A percentile compares a stretch with the other conserved stretches of the same genome.
Evolutionary conservation across 35 echinoderm and acorn worm genomes (phyloP).

Genomic region (Diadema setosum): DNA sequence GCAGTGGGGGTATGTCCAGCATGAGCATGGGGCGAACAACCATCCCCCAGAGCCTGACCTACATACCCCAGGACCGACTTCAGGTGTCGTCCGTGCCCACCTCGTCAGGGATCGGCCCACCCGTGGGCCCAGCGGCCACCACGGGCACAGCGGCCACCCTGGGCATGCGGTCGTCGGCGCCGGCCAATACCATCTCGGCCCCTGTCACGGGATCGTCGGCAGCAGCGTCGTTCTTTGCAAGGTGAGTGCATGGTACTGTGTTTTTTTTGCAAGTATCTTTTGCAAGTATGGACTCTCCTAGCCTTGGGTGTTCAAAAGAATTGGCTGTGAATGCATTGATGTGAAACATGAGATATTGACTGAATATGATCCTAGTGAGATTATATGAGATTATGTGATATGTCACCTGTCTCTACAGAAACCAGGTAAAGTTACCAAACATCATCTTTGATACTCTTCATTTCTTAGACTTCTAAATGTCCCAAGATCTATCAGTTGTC

Average conservation of each 20-base stretch:
- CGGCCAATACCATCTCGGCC: not conserved
- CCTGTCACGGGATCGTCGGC: constrained; percentile 54
- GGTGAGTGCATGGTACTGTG: constrained; percentile 38
- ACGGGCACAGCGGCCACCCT: not conserved
- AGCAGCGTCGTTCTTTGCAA: constrained; percentile 83
- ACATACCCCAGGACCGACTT: constrained; percentile 31
- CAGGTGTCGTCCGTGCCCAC: not conserved
- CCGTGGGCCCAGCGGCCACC: not conserved
- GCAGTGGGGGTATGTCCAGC: not conserved
- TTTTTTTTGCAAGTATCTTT: no score
- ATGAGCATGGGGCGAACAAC: constrained; percentile 35
- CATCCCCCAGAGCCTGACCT: constrained; percentile 46
- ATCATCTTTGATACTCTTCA: no score
- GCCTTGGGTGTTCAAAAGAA: no score
- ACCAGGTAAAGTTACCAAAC: no score
- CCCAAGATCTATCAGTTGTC: no score
- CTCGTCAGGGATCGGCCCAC: not conserved
- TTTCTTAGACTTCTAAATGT: no score
- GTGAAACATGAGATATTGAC: no score
- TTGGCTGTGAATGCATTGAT: no score
- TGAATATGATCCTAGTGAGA: no score
- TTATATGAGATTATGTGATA: no score
- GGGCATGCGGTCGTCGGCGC: not conserved
- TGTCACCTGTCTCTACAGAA: no score
- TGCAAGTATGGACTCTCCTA: no score